Evolutionary conservation across 2,888 invertebrate genomes (phyloP), one percentile per base, ranked within the genome.

Genomic region (Agrochola lota): DNA sequence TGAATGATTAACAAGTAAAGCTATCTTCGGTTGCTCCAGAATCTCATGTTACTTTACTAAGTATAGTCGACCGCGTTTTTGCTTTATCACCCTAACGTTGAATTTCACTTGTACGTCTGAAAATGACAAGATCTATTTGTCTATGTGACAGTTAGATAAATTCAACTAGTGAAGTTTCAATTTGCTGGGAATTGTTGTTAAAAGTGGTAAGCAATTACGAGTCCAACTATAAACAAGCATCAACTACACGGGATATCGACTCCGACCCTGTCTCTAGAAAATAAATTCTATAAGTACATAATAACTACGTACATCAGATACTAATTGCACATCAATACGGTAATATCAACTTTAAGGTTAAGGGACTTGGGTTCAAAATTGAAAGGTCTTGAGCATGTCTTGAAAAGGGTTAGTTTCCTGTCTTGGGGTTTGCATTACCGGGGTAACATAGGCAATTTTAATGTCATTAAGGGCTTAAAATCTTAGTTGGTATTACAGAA

Each of bases 401-500:
- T 70, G 67, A 63, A 80, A 83, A 74, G 81, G 84, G 64, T 78
- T 84, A 81, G 81, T 77, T 79, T 74, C 55, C 70, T 84, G 69
- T 20, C 57, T 68, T 68, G 60, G 49, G 78, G 77, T 86, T 85
- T 81, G 74, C 64, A 71, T 84, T 77, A 71, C 77, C 60, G 57
- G 62, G 83, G 69, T 85, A 76, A 81, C 78, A 76, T 72, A 71
- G 77, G 79, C 59, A 79, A 85, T 80, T 83, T 85, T 83, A 85
- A 85, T 85, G 83, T 69, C 68, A 85, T 83, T 83, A 85, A 64
- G 66, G 66, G 69, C 83, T 80, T 76, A 83, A 83, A 78, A 72
- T 85, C 77, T 85, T 77, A 73, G 70, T 74, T 79, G 49, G 66
- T 63, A 57, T 75, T 77, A 77, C 77, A 63, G 68, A 68, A 75